Conservation (phyloP, 2,113 vertebrate species). For the Heterotis niloticus region DNA sequence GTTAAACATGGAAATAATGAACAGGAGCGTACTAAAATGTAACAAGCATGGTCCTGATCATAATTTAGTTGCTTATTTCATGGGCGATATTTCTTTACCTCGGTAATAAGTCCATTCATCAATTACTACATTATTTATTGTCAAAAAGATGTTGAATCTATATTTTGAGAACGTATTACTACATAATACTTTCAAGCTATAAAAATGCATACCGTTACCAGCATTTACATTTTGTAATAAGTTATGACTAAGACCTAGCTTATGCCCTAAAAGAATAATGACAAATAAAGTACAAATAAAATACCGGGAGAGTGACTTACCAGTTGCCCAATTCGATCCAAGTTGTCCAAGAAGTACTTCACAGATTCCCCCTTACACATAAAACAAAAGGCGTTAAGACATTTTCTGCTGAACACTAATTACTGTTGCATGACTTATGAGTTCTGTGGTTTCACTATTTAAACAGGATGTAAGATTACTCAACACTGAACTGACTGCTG, state of each 20-base stretch:
- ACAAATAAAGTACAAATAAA: not conserved
- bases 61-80: too few relatives aligned
- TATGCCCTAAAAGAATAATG: not conserved
- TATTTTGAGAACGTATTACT: too few relatives aligned
- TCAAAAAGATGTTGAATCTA: too few relatives aligned
- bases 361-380: slow-evolving; percentile 83
- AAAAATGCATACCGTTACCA: not conserved
- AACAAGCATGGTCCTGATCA: too few relatives aligned
- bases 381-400: slow-evolving; percentile 22
- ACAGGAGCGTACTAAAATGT: too few relatives aligned
- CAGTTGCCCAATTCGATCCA: slow-evolving; percentile 92
- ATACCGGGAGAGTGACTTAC: slow-evolving; percentile 72
- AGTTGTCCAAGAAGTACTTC: slow-evolving; percentile 96
- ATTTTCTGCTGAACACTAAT: not conserved
- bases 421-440: slow-evolving; percentile 1
- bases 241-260: not conserved
- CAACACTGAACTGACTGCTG: not conserved
- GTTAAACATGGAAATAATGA: too few relatives aligned
- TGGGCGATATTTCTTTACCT: not conserved
- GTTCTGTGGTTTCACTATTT: not conserved
- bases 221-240: not conserved
- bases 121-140: too few relatives aligned
- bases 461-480: slow-evolving; percentile 11
- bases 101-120: not conserved
- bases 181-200: too few relatives aligned